Conservation (phyloP, 2,113 vertebrate genomes). For the Colaptes auratus region DNA sequence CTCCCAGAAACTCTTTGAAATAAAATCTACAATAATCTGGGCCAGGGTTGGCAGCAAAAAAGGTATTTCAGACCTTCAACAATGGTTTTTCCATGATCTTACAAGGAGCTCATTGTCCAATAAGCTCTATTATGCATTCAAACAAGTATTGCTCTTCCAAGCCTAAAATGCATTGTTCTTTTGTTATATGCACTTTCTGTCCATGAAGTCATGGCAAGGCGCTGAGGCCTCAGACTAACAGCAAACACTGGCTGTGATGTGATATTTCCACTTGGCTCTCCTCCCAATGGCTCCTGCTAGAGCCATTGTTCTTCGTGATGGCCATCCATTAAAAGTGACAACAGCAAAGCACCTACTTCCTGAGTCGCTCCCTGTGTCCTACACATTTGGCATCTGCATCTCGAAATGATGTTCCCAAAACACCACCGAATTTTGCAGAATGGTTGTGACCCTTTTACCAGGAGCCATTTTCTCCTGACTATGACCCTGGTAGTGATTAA, state of each 20-base stretch:
- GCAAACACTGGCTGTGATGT: slow-evolving; percentile 52
- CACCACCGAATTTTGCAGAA: neutral
- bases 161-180: slow-evolving; percentile 49
- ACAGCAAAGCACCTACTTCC: slow-evolving; percentile 36
- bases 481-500: neutral
- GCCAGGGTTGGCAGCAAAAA: neutral
- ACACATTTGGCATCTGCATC: neutral
- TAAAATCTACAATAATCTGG: neutral
- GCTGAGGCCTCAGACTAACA: slow-evolving; percentile 45
- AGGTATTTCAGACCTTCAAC: slow-evolving; percentile 19
- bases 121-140: slow-evolving; percentile 33
- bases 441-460: neutral
- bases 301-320: slow-evolving; percentile 25
- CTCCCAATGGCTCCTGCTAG: slow-evolving; percentile 47
- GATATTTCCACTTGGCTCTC: slow-evolving; percentile 53
- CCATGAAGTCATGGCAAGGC: slow-evolving; percentile 68
- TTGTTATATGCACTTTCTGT: slow-evolving; percentile 54
- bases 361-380: neutral
- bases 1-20: slow-evolving; percentile 6
- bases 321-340: slow-evolving; percentile 9
- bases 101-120: slow-evolving; percentile 60
- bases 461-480: neutral
- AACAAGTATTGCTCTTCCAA: slow-evolving; percentile 49
- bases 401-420: neutral
- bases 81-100: slow-evolving; percentile 58